A percentile compares a stretch with the other conserved stretches of the same genome.
These are phyloP conservation scores for Oligia latruncula DNA, from an alignment of 2,888 invertebrate species.

Conservation along the genomic window DNA sequence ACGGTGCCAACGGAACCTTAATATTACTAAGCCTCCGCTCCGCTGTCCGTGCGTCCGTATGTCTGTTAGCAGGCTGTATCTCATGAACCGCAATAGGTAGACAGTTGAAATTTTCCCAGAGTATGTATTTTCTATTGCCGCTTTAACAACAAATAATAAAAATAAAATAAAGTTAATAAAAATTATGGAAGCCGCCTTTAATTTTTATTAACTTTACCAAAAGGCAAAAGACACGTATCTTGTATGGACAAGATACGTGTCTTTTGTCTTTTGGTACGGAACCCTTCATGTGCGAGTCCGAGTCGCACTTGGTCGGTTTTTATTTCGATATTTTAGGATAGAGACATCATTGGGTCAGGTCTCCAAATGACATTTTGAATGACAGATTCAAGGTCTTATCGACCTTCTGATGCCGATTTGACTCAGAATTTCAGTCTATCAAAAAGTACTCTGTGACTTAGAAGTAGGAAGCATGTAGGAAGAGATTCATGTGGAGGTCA, in stretches of 20 bases:
- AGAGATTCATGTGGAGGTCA: constrained; percentile 73
- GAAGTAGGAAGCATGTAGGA: constrained; percentile 31
- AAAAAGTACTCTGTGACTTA: too few species aligned
- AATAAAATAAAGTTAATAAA: neutral
- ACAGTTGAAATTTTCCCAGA: neutral
- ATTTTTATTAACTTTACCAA: too few species aligned
- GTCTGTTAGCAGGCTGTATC: neutral
- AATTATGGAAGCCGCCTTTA: neutral
- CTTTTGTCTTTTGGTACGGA: neutral
- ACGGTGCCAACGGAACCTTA: neutral
- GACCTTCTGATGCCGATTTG: constrained; percentile 63
- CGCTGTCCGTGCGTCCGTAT: neutral
- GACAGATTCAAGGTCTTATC: constrained; percentile 62
- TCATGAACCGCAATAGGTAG: neutral
- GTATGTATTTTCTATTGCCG: neutral
- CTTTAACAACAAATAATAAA: neutral
- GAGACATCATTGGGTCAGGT: constrained; percentile 42
- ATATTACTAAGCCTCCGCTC: neutral
- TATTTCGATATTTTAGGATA: constrained; percentile 31
- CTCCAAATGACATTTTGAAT: constrained; percentile 40
- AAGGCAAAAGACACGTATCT: too few species aligned
- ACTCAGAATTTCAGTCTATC: constrained; percentile 61
- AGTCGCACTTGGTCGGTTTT: neutral
- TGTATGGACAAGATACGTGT: neutral
- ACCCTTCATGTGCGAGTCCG: neutral